Evolutionary conservation across 2,888 invertebrate genomes (phyloP), one percentile per base, ranked within the genome.

Genomic region (Tetropium fuscum): DNA sequence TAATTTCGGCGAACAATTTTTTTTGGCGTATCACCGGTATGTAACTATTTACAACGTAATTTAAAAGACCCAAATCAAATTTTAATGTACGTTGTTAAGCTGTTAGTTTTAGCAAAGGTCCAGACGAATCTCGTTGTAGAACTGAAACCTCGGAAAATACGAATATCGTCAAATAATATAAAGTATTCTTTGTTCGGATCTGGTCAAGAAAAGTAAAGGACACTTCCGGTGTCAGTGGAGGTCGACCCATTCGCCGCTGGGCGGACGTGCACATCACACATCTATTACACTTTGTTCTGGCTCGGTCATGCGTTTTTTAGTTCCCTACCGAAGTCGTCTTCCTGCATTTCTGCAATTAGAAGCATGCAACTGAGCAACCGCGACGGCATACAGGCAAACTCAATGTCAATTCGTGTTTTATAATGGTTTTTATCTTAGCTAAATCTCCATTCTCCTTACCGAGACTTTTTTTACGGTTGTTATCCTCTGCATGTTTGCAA

Each of bases 261-360:
- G 41, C 49, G 47, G 57, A 49, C 57, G 30, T 55, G 55, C 55
- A 55, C 47, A 47, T 41, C 51, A 47, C 51, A 40, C 25, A 27
- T 34, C 36, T 51, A 38, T 44, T 68, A 36, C 47, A 61, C 69
- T 70, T 70, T 71, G 72, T 72, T 70, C 69, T 58, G 53, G 67
- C 65, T 69, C 74, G 70, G 53, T 70, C 69, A 71, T 70, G 74
- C 73, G 71, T 72, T 71, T 72, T 70, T 70, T 69, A 69, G 64
- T 69, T 69, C 69, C 63, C 65, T 64, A 58, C 66, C 62, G n/a
- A 60, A 56, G 60, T 62, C 60, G 60, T 70, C 69, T 70, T 70
- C 68, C 70, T 68, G 68, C 65, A 68, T 67, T 63, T 60, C 66
- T 66, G 66, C 65, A 72, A 73, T 73, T 73, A 73, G 60, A 55